Evolutionary conservation across 2,113 vertebrate species (phyloP), one percentile per base, ranked within the genome.

Genomic region (Neotoma lepida): DNA sequence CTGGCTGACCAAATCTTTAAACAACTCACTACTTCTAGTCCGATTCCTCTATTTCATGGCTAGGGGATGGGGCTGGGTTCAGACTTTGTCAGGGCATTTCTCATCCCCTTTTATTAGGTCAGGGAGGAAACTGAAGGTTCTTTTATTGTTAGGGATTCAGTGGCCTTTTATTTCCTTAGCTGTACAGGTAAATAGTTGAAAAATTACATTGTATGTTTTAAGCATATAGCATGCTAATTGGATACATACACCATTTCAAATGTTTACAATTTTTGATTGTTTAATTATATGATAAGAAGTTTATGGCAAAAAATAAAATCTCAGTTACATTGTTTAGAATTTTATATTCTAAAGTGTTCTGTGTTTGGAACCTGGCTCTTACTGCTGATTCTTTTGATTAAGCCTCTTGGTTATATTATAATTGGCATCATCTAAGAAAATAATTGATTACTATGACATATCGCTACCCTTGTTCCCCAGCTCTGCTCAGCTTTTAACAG

Each of bases 311-410:
- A 66, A 30, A 64, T 46, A 18, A 85, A 44, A 64, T 46, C 8
- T 85, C 17, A 7, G 56, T 35, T 66, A 4, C 30, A 51, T 26
- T n/a, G 8, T 30, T 4, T 33, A 49, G 6, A 28, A 63, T 71
- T 49, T 49, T 9, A 61, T 15, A 39, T 63, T 41, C 8, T 54
- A 18, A 44, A 28, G 35, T 30, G 51, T 10, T 74, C 26, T 35
- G 9, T 68, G 66, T 35, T 35, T 49, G 15, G 0, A 41, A 30
- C 5, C 7, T n/a, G 17, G 3, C 0, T 2, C 6, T 46, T 13
- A 1, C 9, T 64, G 9, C 26, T 64, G 28, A 64, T 64, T 13
- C 61, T 1, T 64, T 66, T 63, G 9, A 39, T n/a, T 44, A 39
- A 86, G 35, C 3, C 13, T 49, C 26, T 82, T 70, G 46, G 6